phyloP scores from a whole-genome alignment of 2,797 vertebrate genomes.

The Rhynchonycteris naso region DNA sequence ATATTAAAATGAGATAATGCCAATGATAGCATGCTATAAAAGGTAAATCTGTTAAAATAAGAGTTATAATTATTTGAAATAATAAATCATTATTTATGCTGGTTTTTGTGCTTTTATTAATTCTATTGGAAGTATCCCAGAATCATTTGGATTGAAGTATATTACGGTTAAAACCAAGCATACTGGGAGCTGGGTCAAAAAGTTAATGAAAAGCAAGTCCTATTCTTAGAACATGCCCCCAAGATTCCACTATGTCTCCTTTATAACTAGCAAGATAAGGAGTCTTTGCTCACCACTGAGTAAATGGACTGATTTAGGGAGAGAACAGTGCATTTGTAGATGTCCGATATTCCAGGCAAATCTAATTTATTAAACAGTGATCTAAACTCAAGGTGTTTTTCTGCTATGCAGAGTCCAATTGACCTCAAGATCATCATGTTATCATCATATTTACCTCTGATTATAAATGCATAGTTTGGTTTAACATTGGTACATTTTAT shows the following conservation, averaged over 20 bases:
- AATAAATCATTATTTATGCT: constrained; percentile 4
- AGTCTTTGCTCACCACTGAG: not conserved
- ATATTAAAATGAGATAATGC: constrained; percentile 58
- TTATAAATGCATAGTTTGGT: not conserved
- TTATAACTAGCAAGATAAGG: not conserved
- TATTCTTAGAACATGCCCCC: not conserved
- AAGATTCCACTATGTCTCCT: not conserved
- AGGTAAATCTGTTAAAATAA: constrained; percentile 32
- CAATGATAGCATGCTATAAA: not conserved
- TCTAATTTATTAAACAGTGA: not conserved
- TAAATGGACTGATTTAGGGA: not conserved
- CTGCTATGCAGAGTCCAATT: not conserved
- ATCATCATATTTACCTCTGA: not conserved
- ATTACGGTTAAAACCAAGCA: constrained; percentile 13
- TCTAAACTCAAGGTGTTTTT: not conserved
- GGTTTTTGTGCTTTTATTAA: not conserved
- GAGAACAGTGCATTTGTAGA: not conserved
- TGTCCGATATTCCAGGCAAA: not conserved
- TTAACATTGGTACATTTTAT: not conserved
- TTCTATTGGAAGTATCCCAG: not conserved
- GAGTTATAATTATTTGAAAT: constrained; percentile 20
- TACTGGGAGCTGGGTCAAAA: not conserved
- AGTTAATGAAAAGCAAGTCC: not conserved
- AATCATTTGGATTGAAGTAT: constrained; percentile 13
- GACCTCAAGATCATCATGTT: not conserved